Base-by-base conservation (phyloP, 2,888 invertebrate species). In the Scrobipalpa costella region DNA sequence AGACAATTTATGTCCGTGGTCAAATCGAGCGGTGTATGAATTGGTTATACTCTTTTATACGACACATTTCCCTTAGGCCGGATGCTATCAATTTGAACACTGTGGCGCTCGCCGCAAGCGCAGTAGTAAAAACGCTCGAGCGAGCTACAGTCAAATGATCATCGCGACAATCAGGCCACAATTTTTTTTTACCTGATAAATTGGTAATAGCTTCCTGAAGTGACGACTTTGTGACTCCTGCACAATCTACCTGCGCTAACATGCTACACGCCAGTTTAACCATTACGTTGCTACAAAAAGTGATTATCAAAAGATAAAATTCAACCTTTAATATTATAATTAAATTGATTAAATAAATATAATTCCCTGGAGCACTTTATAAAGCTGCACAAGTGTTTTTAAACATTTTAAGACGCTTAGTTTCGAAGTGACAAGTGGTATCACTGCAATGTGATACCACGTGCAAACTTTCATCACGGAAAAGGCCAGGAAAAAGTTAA, bases 61-160 rank as follows among this genome's bases (percentile, higher is more conserved):
- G 84, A 85, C 89, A 86, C 87, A 88, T 91, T 90, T 91, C 91
- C 90, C 86, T 86, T 82, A 79, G 71, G 80, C 92, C 92, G 92
- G 92, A 92, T 91, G 87, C 79, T 77, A 83, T 86, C 91, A 92
- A 92, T 92, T 92, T 86, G 84, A 79, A 76, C 78, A 77, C 71
- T 77, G 73, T 75, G 75, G 78, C 77, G 81, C 76, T 78, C 77
- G 73, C 80, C 81, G 80, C 85, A 77, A 70, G 76, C 83, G 79
- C 81, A 71, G 66, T 70, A 73, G 74, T 75, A 73, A 74, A 84
- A 89, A 87, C 89, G 74, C 74, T 70, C 76, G 73, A 78, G 81
- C 78, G 9, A 77, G 74, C 79, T 84, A 76, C 80, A 73, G 81
- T 71, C 69, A 73, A 71, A 77, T 71, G 70, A 78, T 76, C 79